Conservation (phyloP, 2,888 invertebrate genomes). For the Pterostichus niger region DNA sequence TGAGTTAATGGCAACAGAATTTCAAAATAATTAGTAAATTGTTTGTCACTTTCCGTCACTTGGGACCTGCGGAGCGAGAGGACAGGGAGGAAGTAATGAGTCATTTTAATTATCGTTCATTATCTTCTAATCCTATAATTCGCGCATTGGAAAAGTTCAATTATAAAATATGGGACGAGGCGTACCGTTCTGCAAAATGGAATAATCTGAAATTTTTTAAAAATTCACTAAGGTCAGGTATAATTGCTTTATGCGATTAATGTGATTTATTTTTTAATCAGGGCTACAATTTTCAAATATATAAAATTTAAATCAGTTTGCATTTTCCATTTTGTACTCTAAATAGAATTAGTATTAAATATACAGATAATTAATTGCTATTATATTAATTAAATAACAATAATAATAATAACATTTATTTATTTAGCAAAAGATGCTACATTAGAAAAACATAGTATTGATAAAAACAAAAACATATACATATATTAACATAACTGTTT, state of each 20-base stretch:
- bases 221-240: neutral
- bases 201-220: constrained; percentile 24
- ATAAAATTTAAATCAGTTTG: constrained; percentile 25
- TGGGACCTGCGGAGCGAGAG: neutral
- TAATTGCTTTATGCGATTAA: neutral
- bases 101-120: constrained; percentile 52
- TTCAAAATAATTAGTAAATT: constrained; percentile 53
- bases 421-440: too few species aligned
- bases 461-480: too few species aligned
- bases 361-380: too few species aligned
- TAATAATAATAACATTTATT: too few species aligned
- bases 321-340: neutral
- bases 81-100: constrained; percentile 14
- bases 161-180: constrained; percentile 18
- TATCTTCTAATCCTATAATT: constrained; percentile 50
- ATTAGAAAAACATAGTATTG: too few species aligned
- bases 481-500: too few species aligned
- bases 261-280: constrained; percentile 39
- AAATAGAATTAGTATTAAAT: too few species aligned
- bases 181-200: neutral
- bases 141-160: constrained; percentile 45
- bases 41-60: constrained; percentile 10
- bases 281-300: neutral
- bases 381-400: too few species aligned
- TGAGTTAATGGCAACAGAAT: constrained; percentile 28